Conservation (phyloP, 1,140 invertebrate genomes). For the Orius laevigatus region DNA sequence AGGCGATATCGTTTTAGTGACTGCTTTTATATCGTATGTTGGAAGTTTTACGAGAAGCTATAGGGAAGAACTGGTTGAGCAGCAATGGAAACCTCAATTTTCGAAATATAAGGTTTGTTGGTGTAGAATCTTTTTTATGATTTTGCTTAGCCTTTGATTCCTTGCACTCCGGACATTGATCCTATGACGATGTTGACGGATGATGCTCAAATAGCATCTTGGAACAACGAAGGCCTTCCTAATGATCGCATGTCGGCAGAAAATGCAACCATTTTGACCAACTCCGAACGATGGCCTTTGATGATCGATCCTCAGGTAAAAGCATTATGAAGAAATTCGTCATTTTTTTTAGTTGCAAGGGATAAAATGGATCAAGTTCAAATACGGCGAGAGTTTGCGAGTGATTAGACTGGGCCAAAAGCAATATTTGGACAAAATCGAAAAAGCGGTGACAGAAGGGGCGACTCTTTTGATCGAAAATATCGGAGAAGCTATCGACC, state of each 20-base stretch:
- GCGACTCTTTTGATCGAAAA: slow-evolving; percentile 65
- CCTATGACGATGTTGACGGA: slow-evolving; percentile 71
- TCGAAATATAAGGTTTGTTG: slow-evolving; percentile 33
- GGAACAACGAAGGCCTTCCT: slow-evolving; percentile 90
- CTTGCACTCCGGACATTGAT: slow-evolving; percentile 60
- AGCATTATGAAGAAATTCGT: not conserved
- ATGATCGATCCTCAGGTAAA: slow-evolving; percentile 79
- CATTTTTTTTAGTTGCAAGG: slow-evolving; percentile 42
- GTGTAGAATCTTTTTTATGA: slow-evolving; percentile 1
- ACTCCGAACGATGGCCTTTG: slow-evolving; percentile 79
- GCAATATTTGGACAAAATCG: slow-evolving; percentile 71
- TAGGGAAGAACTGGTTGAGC: slow-evolving; percentile 59
- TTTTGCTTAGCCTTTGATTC: slow-evolving; percentile 44
- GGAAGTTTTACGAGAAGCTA: slow-evolving; percentile 84
- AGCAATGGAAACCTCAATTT: slow-evolving; percentile 61
- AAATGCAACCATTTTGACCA: slow-evolving; percentile 82
- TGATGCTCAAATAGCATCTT: slow-evolving; percentile 75
- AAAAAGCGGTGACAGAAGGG: slow-evolving; percentile 61
- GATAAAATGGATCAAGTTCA: slow-evolving; percentile 90
- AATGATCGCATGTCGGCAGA: slow-evolving; percentile 85
- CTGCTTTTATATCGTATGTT: slow-evolving; percentile 91
- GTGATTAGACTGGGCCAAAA: slow-evolving; percentile 63
- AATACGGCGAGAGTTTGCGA: slow-evolving; percentile 50
- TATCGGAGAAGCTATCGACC: slow-evolving; percentile 75
- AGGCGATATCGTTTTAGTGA: slow-evolving; percentile 74